Evolutionary conservation across 2,888 invertebrate species (phyloP).

Genomic region (Cyclophora punctaria): DNA sequence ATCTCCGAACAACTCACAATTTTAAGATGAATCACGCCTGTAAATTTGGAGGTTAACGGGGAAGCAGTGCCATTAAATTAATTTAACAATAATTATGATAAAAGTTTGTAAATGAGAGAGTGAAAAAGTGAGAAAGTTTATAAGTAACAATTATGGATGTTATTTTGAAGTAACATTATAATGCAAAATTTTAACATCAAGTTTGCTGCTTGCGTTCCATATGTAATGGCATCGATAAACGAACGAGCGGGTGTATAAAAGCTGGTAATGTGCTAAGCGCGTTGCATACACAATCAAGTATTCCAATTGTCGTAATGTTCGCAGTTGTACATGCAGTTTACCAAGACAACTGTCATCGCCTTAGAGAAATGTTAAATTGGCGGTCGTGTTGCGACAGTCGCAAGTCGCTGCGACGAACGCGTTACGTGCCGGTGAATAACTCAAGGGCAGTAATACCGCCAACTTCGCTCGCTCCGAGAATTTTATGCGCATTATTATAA

Average conservation of each 20-base stretch:
- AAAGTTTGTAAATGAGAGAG: no score
- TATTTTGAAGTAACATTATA: no score
- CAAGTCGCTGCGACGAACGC: slow-evolving; percentile 25
- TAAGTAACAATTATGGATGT: no score
- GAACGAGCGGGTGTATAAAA: no score
- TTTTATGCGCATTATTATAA: slow-evolving; percentile 61
- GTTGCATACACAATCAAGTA: slow-evolving; percentile 15
- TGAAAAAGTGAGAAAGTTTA: no score
- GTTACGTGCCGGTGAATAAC: slow-evolving; percentile 61
- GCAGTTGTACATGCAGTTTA: slow-evolving; percentile 1
- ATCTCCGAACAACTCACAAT: neutral
- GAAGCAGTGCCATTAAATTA: no score
- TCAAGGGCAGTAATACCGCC: slow-evolving; percentile 43
- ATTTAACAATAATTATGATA: no score
- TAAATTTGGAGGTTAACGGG: no score
- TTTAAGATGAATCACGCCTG: neutral
- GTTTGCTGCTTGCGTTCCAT: no score
- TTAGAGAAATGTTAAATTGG: slow-evolving; percentile 7
- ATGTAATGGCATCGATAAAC: no score
- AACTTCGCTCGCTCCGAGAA: slow-evolving; percentile 49
- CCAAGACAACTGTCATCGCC: slow-evolving; percentile 15
- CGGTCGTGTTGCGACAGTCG: slow-evolving; percentile 11
- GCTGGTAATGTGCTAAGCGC: neutral
- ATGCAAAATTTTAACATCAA: no score
- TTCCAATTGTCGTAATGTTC: slow-evolving; percentile 8